These are phyloP conservation scores for Temnothorax ravouxi DNA, from an alignment of 2,888 invertebrate genomes.

Conservation along the genomic window DNA sequence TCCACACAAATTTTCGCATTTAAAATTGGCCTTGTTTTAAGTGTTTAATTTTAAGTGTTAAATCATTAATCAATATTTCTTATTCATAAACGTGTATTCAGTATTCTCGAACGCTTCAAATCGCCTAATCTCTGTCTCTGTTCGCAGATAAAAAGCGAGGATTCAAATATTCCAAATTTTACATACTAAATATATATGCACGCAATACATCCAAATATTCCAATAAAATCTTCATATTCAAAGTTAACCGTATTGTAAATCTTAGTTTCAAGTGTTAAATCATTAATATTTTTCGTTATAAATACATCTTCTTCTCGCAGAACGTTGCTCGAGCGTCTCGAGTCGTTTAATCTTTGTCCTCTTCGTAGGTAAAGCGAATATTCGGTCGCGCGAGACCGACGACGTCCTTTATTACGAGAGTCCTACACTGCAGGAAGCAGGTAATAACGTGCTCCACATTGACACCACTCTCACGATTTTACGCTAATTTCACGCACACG, in stretches of 20 bases:
- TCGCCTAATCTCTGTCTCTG: conserved; percentile 59
- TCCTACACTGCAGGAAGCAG: conserved; percentile 64
- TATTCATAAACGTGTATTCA: background rate
- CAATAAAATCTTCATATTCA: conserved; percentile 45
- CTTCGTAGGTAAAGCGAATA: conserved; percentile 63
- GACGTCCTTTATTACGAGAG: conserved; percentile 39
- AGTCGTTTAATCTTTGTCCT: conserved; percentile 61
- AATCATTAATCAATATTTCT: conserved; percentile 14
- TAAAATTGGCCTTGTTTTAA: background rate
- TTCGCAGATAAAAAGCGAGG: conserved; percentile 60
- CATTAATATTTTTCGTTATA: conserved; percentile 23
- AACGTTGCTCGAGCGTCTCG: conserved; percentile 11
- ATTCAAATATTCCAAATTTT: conserved; percentile 33
- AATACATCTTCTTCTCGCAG: conserved; percentile 33
- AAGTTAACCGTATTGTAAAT: conserved; percentile 38
- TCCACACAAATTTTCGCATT: conserved; percentile 21
- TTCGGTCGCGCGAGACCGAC: conserved; percentile 47
- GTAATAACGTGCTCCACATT: conserved; percentile 50
- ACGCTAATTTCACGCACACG: conserved; percentile 35
- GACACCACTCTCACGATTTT: conserved; percentile 25
- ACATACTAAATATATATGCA: conserved; percentile 15
- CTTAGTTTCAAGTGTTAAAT: conserved; percentile 1
- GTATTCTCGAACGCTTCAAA: conserved; percentile 16
- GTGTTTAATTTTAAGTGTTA: background rate
- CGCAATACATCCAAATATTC: conserved; percentile 21